Evolutionary conservation across 2,888 invertebrate species (phyloP).

Genomic region (Alcis repandata): DNA sequence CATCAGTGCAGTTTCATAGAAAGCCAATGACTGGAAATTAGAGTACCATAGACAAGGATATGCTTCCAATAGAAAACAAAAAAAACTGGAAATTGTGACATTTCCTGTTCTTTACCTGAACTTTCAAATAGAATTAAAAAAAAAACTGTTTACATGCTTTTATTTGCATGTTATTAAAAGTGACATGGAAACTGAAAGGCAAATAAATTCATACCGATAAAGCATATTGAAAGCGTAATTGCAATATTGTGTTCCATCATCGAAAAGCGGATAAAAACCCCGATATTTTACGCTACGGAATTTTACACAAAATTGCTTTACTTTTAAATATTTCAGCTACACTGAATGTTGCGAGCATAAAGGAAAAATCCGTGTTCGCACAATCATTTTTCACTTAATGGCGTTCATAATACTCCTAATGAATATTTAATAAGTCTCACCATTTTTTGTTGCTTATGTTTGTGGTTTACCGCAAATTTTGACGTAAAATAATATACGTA

Average conservation of each 20-base stretch:
- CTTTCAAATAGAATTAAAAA: too few species aligned
- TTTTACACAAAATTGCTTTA: slow-evolving; percentile 14
- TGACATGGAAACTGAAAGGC: not conserved
- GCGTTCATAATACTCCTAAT: not conserved
- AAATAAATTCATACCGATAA: slow-evolving; percentile 4
- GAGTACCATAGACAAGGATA: too few species aligned
- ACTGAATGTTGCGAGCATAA: not conserved
- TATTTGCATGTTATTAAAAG: not conserved
- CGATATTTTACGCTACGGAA: slow-evolving; percentile 1
- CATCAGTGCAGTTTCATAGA: too few species aligned
- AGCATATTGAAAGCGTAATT: slow-evolving; percentile 17
- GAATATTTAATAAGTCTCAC: not conserved
- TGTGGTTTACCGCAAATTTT: too few species aligned
- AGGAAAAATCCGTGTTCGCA: not conserved
- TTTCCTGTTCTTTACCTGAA: too few species aligned
- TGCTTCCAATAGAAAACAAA: too few species aligned
- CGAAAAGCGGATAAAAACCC: slow-evolving; percentile 15
- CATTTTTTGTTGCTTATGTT: not conserved
- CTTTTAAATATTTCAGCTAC: slow-evolving; percentile 12
- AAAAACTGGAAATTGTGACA: too few species aligned
- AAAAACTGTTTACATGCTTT: not conserved
- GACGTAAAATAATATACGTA: too few species aligned
- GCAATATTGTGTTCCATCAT: slow-evolving; percentile 19
- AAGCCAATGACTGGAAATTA: too few species aligned
- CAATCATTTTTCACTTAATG: not conserved